Base-by-base conservation (phyloP, 2,797 vertebrate genomes). In the Ataeniobius toweri region DNA sequence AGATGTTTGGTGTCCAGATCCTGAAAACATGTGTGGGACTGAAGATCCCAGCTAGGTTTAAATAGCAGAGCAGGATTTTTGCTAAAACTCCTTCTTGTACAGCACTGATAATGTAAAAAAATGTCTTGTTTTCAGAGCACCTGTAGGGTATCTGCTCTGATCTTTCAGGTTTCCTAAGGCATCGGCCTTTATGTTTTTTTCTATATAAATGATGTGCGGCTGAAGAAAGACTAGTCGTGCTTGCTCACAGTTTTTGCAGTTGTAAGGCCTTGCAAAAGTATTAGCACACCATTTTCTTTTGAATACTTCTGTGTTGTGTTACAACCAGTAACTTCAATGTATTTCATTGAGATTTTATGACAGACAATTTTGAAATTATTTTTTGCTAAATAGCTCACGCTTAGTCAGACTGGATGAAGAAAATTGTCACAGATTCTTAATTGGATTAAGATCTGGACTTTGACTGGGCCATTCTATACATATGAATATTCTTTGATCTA, bases 1-100 rank as follows among this genome's bases (percentile, higher is more conserved):
- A 88, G 85, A 73, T 56, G 59, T 76, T 80, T 77, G 84, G 39
- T 55, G 39, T 73, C 68, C 50, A 79, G 10, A 81, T 65, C 73
- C 75, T 77, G 74, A 67, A 75, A 84, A 72, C 78, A 79, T 76
- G 72, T 55, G 70, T 81, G 75, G 58, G 75, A 77, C 77, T 46
- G 10, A 46, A 81, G 77, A 80, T 75, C 28, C 48, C 56, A 18
- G 61, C n/a, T 2, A 1, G 18, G 58, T 63, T 68, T 75, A 6
- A 5, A 70, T 67, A 72, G 61, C 81, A 71, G 73, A 79, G 9
- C 0, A 3, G 55, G 28, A 5, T 73, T 68, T 51, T 53, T 3
- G 41, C 74, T 79, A 53, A 77, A 78, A 24, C 5, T 24, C n/a
- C 48, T 71, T 41, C 63, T 22, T 3, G 7, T 51, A 0, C 6